These are phyloP conservation scores for Tauraco erythrolophus DNA, from an alignment of 2,113 vertebrate genomes.

Conservation along the genomic window DNA sequence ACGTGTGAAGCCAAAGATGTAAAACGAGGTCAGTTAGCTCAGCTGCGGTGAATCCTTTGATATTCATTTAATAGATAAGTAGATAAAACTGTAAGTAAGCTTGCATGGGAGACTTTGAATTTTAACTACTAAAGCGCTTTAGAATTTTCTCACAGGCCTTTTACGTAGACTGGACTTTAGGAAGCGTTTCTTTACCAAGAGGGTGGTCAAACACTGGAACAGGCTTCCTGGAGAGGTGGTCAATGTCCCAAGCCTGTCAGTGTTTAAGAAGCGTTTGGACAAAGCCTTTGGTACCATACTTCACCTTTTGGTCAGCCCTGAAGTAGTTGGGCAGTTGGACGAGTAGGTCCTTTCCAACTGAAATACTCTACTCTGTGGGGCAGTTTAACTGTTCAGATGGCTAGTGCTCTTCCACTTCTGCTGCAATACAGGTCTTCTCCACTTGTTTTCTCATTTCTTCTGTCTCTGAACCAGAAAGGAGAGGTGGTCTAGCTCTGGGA, in stretches of 20 bases:
- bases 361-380: background rate
- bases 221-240: background rate
- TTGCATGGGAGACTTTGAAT: constrained; percentile 28
- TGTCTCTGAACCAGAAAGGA: background rate
- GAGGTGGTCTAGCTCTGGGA: background rate
- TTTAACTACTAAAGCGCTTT: constrained; percentile 43
- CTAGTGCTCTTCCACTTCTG: background rate
- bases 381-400: background rate
- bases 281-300: background rate
- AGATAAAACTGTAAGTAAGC: constrained; percentile 53
- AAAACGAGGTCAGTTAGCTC: constrained; percentile 46
- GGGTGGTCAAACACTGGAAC: background rate
- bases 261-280: background rate
- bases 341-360: background rate
- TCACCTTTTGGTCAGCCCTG: background rate
- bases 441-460: background rate
- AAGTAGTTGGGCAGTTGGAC: background rate
- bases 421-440: background rate
- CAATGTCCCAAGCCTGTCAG: background rate
- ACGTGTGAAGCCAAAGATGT: background rate
- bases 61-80: constrained; percentile 60
- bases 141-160: constrained; percentile 6
- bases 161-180: background rate
- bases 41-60: constrained; percentile 47
- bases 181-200: background rate